Evolutionary conservation across 2,797 vertebrate genomes (phyloP), one percentile per base, ranked within the genome.

Genomic region (Melanotaenia parkinsoni): DNA sequence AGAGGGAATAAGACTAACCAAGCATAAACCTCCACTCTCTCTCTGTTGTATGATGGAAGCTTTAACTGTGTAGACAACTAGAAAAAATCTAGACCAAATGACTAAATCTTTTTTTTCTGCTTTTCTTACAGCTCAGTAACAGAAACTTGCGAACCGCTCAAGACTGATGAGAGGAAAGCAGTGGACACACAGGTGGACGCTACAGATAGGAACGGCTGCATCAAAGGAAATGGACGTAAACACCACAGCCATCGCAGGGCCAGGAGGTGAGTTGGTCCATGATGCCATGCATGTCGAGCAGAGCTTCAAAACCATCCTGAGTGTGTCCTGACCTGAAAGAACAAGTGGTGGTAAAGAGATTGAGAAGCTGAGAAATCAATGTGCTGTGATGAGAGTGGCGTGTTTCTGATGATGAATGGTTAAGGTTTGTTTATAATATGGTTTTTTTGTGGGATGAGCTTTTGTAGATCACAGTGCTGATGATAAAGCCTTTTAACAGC

Each of bases 191-290:
- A 78, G 58, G 80, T 82, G 33, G 91, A 94, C 77, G 18, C 77
- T 0, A 12, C 32, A 0, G 85, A 86, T 53, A 83, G 88, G 60
- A 93, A 94, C 0, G 94, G 94, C 80, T 95, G 92, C 79, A 86
- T 76, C 22, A 95, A 92, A 84, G 91, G 81, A 57, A 95, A 93
- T 90, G 82, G 92, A 73, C 94, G 84, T 62, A 94, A 89, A 38
- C 95, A 73, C 53, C 90, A 67, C 67, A 83, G 85, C 26, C 94
- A 66, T 32, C 85, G 67, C 76, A 91, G 93, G 83, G 86, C 91
- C 59, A 90, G 69, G 87, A 96, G 96, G 97, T 98, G 82, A 91
- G 95, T 67, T 7, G 0, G 43, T 58, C 63, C 69, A 45, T 11
- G 40, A 43, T 6, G 40, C 14, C 16, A 67, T 32, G 57, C 53